These are phyloP conservation scores for Ploceus nigricollis DNA, from an alignment of 2,113 vertebrate species.

Conservation along the genomic window DNA sequence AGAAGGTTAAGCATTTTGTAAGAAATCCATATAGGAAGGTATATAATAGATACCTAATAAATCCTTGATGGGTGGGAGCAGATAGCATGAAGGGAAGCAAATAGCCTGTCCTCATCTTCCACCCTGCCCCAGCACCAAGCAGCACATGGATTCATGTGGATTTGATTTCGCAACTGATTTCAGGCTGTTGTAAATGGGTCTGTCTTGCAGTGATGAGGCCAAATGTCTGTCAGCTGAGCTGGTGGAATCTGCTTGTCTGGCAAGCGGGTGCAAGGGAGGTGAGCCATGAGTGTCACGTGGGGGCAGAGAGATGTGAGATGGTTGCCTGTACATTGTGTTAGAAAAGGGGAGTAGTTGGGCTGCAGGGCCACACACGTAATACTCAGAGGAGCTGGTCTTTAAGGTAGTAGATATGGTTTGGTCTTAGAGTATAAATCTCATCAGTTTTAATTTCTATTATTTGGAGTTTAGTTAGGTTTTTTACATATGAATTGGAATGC, in stretches of 20 bases:
- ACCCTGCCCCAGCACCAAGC: not conserved
- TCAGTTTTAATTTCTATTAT: not conserved
- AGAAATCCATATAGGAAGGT: not conserved
- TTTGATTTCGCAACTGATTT: not conserved
- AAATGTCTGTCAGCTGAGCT: constrained; percentile 30
- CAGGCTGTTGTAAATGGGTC: not conserved
- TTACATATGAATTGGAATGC: not conserved
- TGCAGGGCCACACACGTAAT: not conserved
- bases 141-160: not conserved
- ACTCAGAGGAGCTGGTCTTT: not conserved
- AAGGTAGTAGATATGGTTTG: not conserved
- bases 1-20: not conserved
- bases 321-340: not conserved
- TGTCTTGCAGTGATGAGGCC: not conserved
- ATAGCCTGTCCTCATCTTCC: not conserved
- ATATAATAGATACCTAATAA: not conserved
- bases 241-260: constrained; percentile 32
- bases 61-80: not conserved
- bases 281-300: not conserved
- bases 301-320: not conserved
- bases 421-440: not conserved
- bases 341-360: not conserved
- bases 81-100: not conserved
- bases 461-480: not conserved
- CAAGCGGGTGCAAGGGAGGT: not conserved